A percentile compares a stretch with the other conserved stretches of the same genome.
Evolutionary conservation across 2,888 invertebrate genomes (phyloP).

Genomic region (Trileptium ribeirensis): DNA sequence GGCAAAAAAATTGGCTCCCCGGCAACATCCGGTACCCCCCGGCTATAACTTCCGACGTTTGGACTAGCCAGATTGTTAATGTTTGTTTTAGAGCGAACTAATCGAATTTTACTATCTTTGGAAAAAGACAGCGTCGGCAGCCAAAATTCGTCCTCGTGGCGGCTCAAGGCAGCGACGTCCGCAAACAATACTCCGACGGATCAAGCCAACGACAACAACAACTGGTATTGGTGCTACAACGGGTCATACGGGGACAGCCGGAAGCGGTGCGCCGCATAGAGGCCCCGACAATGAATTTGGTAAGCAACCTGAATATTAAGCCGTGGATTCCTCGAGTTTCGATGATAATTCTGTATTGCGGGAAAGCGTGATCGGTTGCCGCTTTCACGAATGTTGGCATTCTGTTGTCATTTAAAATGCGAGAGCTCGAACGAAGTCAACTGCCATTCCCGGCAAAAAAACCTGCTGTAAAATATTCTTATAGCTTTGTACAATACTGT

Average conservation of each 20-base stretch:
- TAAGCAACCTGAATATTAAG: too few relatives aligned
- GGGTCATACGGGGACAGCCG: constrained; percentile 23
- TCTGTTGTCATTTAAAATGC: too few relatives aligned
- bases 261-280: constrained; percentile 33
- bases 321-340: too few relatives aligned
- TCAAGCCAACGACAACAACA: constrained; percentile 54
- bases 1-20: too few relatives aligned
- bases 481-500: too few relatives aligned
- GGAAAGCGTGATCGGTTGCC: too few relatives aligned
- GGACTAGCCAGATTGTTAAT: too few relatives aligned
- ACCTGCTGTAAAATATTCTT: background rate
- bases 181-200: constrained; percentile 66
- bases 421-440: too few relatives aligned
- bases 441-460: too few relatives aligned
- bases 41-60: too few relatives aligned
- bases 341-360: too few relatives aligned
- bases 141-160: constrained; percentile 89
- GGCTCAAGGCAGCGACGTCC: constrained; percentile 69
- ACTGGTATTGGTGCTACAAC: constrained; percentile 36
- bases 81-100: constrained; percentile 60
- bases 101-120: constrained; percentile 98
- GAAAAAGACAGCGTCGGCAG: constrained; percentile 98
- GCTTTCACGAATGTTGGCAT: background rate
- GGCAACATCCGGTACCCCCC: too few relatives aligned
- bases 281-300: constrained; percentile 54